Evolutionary conservation across 2,888 invertebrate genomes (phyloP), one percentile per base, ranked within the genome.

Genomic region (Keiferia lycopersicella): DNA sequence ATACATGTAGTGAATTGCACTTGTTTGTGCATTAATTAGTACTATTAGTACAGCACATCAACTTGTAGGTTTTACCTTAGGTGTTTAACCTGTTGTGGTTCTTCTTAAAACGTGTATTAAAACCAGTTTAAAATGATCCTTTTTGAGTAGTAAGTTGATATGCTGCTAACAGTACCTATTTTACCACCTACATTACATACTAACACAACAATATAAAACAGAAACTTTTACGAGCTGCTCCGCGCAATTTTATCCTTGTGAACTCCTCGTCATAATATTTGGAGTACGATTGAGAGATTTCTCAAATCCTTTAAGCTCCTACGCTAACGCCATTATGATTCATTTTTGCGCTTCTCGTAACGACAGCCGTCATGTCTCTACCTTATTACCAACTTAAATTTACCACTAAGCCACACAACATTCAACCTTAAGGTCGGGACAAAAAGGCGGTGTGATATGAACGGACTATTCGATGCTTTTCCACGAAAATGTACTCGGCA

Each of bases 261-360:
- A 51, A 18, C 18, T 51, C 51, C 51, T 12, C 51, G 20, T 51
- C 51, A 51, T 51, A 56, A 26, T 30, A 30, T 56, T 56, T 56
- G 30, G 22, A 20, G 7, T 56, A 58, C 58, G 22, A 39, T 58
- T 60, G 12, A 22, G 59, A 45, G 59, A 60, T 22, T 30, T 39
- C 26, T 8, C 26, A 62, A 61, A 53, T 59, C 56, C 65, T 60
- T 64, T 62, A 62, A 62, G 67, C 63, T 41, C 26, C 26, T 20
- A 39, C 30, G 61, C 34, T 34, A 59, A 45, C 30, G 59, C 65
- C 62, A 67, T 72, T 69, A 69, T 70, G 68, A 69, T 69, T 69
- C 69, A 71, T 71, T 72, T 69, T 64, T 62, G 65, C 67, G 66
- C 67, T 66, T 66, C 57, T 65, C 68, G 64, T 69, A 68, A 72